These are phyloP conservation scores for Drosophila subobscura DNA, from an alignment of 1,140 invertebrate genomes.

Conservation along the genomic window DNA sequence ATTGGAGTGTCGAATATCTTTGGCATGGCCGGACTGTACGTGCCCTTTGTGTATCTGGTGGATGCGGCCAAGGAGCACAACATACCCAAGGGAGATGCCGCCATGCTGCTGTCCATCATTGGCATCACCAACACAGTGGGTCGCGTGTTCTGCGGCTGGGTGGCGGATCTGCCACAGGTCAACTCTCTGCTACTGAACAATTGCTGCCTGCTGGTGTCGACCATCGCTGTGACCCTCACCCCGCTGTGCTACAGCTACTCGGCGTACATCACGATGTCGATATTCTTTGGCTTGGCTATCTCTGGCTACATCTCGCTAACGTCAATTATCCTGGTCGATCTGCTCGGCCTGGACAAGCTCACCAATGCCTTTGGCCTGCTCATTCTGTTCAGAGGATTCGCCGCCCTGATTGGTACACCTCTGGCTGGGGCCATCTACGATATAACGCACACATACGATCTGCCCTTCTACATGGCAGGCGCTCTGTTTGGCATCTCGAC, in stretches of 20 bases:
- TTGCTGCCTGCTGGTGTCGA: slow-evolving; percentile 94
- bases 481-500: slow-evolving; percentile 94
- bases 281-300: slow-evolving; percentile 97
- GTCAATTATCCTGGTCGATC: slow-evolving; percentile 98
- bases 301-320: slow-evolving; percentile 98
- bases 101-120: slow-evolving; percentile 96
- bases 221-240: slow-evolving; percentile 92
- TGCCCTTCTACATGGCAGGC: slow-evolving; percentile 96
- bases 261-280: slow-evolving; percentile 91
- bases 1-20: slow-evolving; percentile 97
- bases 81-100: slow-evolving; percentile 90
- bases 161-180: slow-evolving; percentile 93
- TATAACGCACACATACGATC: slow-evolving; percentile 91
- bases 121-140: slow-evolving; percentile 97
- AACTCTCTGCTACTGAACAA: slow-evolving; percentile 97
- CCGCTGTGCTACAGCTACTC: slow-evolving; percentile 93
- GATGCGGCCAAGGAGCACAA: slow-evolving; percentile 90
- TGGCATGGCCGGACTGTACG: slow-evolving; percentile 95
- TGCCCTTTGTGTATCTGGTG: slow-evolving; percentile 97
- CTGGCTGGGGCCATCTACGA: slow-evolving; percentile 95
- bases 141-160: slow-evolving; percentile 93
- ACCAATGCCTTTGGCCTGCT: slow-evolving; percentile 98
- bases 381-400: slow-evolving; percentile 96
- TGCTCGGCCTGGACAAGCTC: slow-evolving; percentile 96
- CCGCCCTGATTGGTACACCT: slow-evolving; percentile 93